These are phyloP conservation scores for Silurus asotus DNA, from an alignment of 2,113 vertebrate species.

Conservation along the genomic window DNA sequence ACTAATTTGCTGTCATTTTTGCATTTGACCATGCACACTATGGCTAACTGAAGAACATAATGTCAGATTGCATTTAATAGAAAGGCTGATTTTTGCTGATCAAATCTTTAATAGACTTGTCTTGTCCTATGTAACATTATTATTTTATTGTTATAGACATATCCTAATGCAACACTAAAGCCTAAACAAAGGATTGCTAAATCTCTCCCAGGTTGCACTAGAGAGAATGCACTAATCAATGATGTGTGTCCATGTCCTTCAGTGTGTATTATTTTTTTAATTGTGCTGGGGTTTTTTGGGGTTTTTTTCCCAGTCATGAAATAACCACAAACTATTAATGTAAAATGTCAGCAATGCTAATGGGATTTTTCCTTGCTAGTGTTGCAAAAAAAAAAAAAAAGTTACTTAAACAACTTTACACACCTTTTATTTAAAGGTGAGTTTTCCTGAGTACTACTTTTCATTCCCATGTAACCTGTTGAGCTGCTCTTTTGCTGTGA, in stretches of 20 bases:
- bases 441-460: neutral
- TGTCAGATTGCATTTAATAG: neutral
- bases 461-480: conserved; percentile 6
- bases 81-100: conserved; percentile 12
- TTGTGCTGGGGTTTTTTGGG: too few species aligned
- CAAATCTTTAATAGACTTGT: conserved; percentile 24
- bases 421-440: neutral
- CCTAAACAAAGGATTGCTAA: too few species aligned
- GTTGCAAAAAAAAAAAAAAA: too few species aligned
- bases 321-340: too few species aligned
- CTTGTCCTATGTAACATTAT: conserved; percentile 22
- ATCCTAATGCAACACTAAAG: neutral
- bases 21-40: conserved; percentile 39
- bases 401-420: neutral
- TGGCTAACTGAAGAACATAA: conserved; percentile 1
- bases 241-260: neutral
- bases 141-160: conserved; percentile 11
- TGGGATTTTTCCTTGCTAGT: too few species aligned
- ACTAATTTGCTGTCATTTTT: conserved; percentile 42
- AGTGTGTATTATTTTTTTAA: too few species aligned
- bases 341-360: too few species aligned
- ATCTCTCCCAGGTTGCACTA: neutral
- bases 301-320: too few species aligned
- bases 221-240: neutral
- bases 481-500: neutral